Percentiles rank a stretch among this genome's conserved stretches.
phyloP scores from a whole-genome alignment of 1,140 invertebrate genomes.

The Eulimnadia texana region DNA sequence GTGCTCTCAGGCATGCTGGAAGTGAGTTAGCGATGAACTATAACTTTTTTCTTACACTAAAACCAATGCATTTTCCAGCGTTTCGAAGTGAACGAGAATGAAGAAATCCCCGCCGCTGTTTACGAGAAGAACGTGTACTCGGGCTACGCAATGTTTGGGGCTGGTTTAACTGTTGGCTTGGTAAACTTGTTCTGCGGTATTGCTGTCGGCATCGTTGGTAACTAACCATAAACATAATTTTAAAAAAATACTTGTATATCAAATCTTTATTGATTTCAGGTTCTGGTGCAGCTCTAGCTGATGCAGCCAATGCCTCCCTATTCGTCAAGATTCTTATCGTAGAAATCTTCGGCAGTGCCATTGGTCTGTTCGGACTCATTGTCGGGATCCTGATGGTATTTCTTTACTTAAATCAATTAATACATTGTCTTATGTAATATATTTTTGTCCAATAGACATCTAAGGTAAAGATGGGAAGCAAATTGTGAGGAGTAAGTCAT shows the following conservation, averaged over 20 bases:
- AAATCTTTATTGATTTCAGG: conserved; percentile 26
- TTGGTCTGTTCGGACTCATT: conserved; percentile 95
- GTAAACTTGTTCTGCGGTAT: conserved; percentile 92
- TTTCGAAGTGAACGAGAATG: conserved; percentile 7
- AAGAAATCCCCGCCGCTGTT: background rate
- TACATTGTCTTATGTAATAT: conserved; percentile 9
- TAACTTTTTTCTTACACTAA: conserved; percentile 8
- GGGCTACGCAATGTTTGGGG: conserved; percentile 90
- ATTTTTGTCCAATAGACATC: conserved; percentile 29
- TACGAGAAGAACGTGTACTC: conserved; percentile 42
- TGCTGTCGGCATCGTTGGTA: conserved; percentile 82
- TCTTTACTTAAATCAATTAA: conserved; percentile 1
- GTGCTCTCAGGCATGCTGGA: conserved; percentile 74
- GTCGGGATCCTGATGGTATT: conserved; percentile 82
- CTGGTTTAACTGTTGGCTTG: conserved; percentile 81
- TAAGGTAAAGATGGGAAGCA: conserved; percentile 44
- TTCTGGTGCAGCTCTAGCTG: conserved; percentile 86
- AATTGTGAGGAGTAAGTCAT: conserved; percentile 19
- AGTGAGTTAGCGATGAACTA: conserved; percentile 25
- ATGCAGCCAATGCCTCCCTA: conserved; percentile 83
- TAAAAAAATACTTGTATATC: no score
- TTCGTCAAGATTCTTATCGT: conserved; percentile 97
- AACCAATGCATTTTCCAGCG: conserved; percentile 13
- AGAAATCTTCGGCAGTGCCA: conserved; percentile 95
- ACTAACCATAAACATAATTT: background rate